phyloP scores from a whole-genome alignment of 2,797 vertebrate species.

The Leuciscus waleckii region DNA sequence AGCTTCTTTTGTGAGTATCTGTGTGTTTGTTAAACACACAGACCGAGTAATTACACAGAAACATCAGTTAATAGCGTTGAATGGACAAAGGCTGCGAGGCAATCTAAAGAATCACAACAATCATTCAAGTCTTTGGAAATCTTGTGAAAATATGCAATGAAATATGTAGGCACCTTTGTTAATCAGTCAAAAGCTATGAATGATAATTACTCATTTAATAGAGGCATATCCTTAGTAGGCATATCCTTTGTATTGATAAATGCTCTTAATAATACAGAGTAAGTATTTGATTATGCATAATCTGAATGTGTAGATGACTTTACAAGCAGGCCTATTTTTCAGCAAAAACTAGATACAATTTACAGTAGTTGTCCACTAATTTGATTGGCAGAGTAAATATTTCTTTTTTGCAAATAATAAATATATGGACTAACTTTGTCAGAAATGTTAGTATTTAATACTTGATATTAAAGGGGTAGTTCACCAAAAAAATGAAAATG shows the following conservation, averaged over 20 bases:
- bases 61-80: constrained; percentile 41
- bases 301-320: neutral
- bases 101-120: constrained; percentile 28
- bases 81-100: constrained; percentile 28
- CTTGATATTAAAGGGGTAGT: neutral
- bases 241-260: neutral
- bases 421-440: neutral
- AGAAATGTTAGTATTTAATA: neutral
- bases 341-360: neutral
- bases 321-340: neutral
- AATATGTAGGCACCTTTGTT: neutral
- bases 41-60: constrained; percentile 49
- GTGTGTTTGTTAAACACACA: constrained; percentile 56
- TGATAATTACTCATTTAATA: neutral
- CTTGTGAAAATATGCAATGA: neutral
- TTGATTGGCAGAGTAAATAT: neutral
- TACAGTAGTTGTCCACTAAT: neutral
- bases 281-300: neutral
- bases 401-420: neutral
- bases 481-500: no score
- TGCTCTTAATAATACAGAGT: neutral
- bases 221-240: no score
- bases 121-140: constrained; percentile 21
- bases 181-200: neutral
- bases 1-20: constrained; percentile 37